phyloP scores from a whole-genome alignment of 2,113 vertebrate species.

The Gadus macrocephalus region DNA sequence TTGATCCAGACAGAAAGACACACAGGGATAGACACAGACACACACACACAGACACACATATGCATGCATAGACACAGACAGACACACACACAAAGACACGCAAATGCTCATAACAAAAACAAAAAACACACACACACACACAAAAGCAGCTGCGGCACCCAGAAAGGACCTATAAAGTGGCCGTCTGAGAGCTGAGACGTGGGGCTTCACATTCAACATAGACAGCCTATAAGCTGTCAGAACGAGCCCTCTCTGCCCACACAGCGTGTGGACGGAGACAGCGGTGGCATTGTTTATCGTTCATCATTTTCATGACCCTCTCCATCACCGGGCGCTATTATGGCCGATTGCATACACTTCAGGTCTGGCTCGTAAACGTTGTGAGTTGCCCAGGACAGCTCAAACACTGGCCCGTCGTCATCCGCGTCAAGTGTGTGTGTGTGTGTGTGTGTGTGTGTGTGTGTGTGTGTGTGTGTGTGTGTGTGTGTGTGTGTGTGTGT shows the following conservation, averaged over 20 bases:
- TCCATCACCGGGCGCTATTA: constrained; percentile 52
- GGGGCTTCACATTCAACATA: no score
- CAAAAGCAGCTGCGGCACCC: neutral
- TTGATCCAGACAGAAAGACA: no score
- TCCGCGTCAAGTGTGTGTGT: constrained; percentile 4
- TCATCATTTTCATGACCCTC: constrained; percentile 57
- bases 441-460: constrained; percentile 5
- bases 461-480: constrained; percentile 7
- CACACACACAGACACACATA: no score
- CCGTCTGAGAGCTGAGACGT: neutral
- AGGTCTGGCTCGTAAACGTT: constrained; percentile 20
- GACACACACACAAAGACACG: neutral
- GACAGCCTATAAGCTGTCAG: no score
- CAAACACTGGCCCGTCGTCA: constrained; percentile 24
- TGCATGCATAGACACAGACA: no score
- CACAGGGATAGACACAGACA: no score
- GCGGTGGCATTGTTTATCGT: constrained; percentile 46
- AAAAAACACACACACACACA: neutral
- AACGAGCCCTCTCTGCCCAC: neutral
- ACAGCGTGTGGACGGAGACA: constrained; percentile 21
- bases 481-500: constrained; percentile 4
- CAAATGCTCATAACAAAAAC: no score
- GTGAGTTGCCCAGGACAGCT: constrained; percentile 26
- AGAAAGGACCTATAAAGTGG: neutral
- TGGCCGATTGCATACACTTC: constrained; percentile 42